phyloP scores from a whole-genome alignment of 2,113 vertebrate genomes.

The Sturnira hondurensis region DNA sequence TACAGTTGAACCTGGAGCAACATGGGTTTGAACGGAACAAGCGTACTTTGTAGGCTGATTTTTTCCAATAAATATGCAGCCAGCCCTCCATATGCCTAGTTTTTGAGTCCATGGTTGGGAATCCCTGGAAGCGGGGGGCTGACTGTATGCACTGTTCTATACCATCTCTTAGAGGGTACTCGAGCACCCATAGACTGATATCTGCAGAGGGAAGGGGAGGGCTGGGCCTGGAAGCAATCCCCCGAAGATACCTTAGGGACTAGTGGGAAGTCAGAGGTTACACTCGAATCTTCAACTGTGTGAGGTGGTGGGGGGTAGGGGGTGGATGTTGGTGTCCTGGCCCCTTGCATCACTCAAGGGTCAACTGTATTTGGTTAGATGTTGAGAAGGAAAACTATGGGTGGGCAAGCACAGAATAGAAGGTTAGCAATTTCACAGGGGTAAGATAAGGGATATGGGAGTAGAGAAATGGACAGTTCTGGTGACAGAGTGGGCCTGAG shows the following conservation, averaged over 20 bases:
- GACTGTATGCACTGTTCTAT: neutral
- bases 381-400: neutral
- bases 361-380: neutral
- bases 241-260: neutral
- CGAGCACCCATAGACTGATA: neutral
- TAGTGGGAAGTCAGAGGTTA: neutral
- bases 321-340: accelerated
- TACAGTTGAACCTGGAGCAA: neutral
- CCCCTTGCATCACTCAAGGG: neutral
- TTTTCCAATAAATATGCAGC: neutral
- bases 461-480: neutral
- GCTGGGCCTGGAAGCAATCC: neutral
- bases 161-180: no score
- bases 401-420: neutral
- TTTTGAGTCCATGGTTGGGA: neutral
- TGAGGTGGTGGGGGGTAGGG: neutral
- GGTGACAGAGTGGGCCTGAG: neutral
- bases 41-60: neutral
- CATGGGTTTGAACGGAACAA: neutral
- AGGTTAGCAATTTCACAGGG: neutral
- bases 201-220: neutral
- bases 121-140: neutral
- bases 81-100: neutral
- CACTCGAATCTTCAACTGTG: neutral
- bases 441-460: neutral